A percentile compares a stretch with the other conserved stretches of the same genome.
These are phyloP conservation scores for Strigamia crassipes DNA, from an alignment of 2,888 invertebrate species.

Conservation along the genomic window DNA sequence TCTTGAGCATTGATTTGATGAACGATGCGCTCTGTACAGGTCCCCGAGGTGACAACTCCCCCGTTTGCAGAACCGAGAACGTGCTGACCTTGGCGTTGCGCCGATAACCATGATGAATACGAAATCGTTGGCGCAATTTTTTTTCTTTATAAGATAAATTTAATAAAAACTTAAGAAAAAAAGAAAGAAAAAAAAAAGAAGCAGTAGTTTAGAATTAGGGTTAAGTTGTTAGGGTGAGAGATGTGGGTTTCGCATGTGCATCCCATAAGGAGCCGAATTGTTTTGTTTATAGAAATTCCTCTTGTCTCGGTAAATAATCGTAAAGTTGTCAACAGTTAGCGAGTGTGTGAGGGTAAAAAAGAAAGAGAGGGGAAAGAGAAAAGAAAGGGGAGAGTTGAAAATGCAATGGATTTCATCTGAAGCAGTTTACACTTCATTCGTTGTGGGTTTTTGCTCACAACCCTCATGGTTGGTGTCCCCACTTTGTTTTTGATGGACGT, in stretches of 20 bases:
- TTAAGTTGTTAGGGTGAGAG: background rate
- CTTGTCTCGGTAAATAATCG: constrained; percentile 40
- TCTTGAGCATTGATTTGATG: constrained; percentile 42
- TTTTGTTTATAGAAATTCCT: constrained; percentile 40
- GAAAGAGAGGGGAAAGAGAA: constrained; percentile 12
- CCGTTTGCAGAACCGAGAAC: constrained; percentile 32
- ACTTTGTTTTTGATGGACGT: constrained; percentile 44
- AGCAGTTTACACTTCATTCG: constrained; percentile 42
- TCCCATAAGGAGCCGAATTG: constrained; percentile 19
- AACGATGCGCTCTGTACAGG: constrained; percentile 28
- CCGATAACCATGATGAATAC: constrained; percentile 26
- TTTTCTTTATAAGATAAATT: background rate
- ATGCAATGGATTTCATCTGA: constrained; percentile 34
- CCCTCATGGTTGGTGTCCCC: constrained; percentile 18
- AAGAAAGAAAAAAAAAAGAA: background rate
- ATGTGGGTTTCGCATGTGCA: background rate
- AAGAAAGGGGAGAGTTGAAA: constrained; percentile 34
- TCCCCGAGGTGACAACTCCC: constrained; percentile 38
- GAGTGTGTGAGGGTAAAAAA: constrained; percentile 35
- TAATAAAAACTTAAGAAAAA: too few relatives aligned
- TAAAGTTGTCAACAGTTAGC: constrained; percentile 40
- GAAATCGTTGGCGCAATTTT: constrained; percentile 8
- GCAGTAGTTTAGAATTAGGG: background rate
- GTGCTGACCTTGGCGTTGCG: constrained; percentile 30
- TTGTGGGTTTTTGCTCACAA: constrained; percentile 8